Evolutionary conservation across 1,140 invertebrate species (phyloP), one percentile per base, ranked within the genome.

Genomic region (Lepidurus couesii): DNA sequence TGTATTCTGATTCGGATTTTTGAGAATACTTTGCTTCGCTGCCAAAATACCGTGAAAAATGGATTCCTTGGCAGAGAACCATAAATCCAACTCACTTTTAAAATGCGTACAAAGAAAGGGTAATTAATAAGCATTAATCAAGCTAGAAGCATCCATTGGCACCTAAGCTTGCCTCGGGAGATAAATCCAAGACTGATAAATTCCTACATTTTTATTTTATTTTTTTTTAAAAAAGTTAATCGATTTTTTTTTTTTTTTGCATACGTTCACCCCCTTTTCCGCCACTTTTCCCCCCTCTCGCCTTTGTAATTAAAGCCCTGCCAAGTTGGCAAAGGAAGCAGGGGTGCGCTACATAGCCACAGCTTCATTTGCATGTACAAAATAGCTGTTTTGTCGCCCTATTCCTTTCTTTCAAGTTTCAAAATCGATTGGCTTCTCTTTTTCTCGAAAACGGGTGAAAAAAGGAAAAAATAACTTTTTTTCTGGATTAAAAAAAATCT

Each of bases 261-360:
- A 7, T n/a, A 47, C 6, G 53, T 65, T 65, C 53, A 13, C 53
- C 53, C 53, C 45, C 45, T n/a, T 11, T 16, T 11, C 9, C 21
- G 13, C 21, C 53, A 7, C n/a, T 65, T 65, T 21, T n/a, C 1
- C 16, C n/a, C 53, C 53, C 21, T 65, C 53, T 21, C 21, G 4
- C 53, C 21, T 65, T 65, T 65, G 53, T 65, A 65, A 65, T 65
- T 65, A 65, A 21, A 65, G 53, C 53, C n/a, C 53, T 65, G 53
- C 53, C 53, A 65, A 65, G 53, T 65, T 65, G 53, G 53, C 53
- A 65, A 65, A 65, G 53, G 53, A 13, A 65, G 21, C 4, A 65
- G 53, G 53, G 53, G 53, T 47, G 53, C 21, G 53, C 21, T n/a
- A 65, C 53, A 47, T 7, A 65, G 53, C 53, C 53, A 65, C 53